Percentiles rank a stretch among this genome's conserved stretches.
These are phyloP conservation scores for Eumacrocentrus americanus DNA, from an alignment of 2,888 invertebrate genomes.

Conservation along the genomic window DNA sequence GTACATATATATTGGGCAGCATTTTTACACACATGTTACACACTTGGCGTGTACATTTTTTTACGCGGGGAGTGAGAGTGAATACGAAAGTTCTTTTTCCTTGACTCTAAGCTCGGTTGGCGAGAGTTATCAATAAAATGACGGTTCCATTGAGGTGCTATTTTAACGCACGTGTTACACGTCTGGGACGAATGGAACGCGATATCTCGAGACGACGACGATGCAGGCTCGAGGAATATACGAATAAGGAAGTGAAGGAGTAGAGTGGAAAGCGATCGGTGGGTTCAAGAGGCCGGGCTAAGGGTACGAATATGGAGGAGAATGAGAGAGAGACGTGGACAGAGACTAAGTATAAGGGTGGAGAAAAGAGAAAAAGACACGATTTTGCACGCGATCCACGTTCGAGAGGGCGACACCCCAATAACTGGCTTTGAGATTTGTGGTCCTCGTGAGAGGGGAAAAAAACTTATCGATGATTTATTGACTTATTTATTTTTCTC, in stretches of 20 bases:
- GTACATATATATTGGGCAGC: constrained; percentile 24
- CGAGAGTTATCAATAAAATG: constrained; percentile 36
- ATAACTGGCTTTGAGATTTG: constrained; percentile 53
- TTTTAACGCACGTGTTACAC: constrained; percentile 41
- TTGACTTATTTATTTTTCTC: constrained; percentile 46
- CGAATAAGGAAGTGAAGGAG: constrained; percentile 26
- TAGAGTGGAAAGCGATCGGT: constrained; percentile 14
- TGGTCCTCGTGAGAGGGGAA: constrained; percentile 46
- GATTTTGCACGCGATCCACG: constrained; percentile 47
- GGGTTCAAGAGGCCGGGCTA: no score
- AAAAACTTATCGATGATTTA: constrained; percentile 52
- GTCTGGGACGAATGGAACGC: constrained; percentile 29
- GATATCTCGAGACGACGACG: constrained; percentile 26
- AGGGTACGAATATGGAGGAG: constrained; percentile 24
- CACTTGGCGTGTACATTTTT: constrained; percentile 35
- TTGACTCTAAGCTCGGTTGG: constrained; percentile 19
- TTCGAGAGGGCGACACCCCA: constrained; percentile 51
- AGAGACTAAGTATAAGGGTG: constrained; percentile 20
- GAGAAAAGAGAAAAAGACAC: constrained; percentile 26
- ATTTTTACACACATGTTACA: constrained; percentile 40
- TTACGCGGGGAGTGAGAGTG: constrained; percentile 12
- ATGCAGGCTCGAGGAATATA: constrained; percentile 27
- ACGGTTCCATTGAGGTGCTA: constrained; percentile 38
- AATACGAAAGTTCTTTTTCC: constrained; percentile 34
- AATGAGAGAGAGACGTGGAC: constrained; percentile 27